A percentile compares a stretch with the other conserved stretches of the same genome.
These are phyloP conservation scores for Drosophila nigromelanica DNA, from an alignment of 1,140 invertebrate genomes.

Conservation along the genomic window DNA sequence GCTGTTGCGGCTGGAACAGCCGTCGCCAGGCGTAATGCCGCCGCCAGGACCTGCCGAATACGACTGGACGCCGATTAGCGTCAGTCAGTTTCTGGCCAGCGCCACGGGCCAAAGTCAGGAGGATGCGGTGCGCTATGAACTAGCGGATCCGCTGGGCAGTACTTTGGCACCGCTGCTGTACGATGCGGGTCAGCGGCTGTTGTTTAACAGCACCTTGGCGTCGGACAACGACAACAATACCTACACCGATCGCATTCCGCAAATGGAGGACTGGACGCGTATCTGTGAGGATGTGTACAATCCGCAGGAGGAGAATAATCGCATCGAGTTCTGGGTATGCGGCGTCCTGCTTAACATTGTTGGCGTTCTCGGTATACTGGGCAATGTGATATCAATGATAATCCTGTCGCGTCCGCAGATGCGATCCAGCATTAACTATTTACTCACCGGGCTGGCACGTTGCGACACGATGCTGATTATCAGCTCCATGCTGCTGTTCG, in stretches of 20 bases:
- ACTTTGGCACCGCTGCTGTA: conserved; percentile 31
- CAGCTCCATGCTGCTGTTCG: conserved; percentile 94
- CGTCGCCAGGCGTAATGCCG: conserved; percentile 52
- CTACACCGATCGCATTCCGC: conserved; percentile 43
- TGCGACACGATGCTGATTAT: conserved; percentile 95
- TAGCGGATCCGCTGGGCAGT: conserved; percentile 34
- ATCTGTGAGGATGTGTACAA: conserved; percentile 68
- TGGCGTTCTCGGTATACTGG: conserved; percentile 93
- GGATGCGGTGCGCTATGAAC: conserved; percentile 47
- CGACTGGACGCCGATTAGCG: conserved; percentile 57
- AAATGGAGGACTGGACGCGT: conserved; percentile 63
- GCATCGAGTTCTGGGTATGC: conserved; percentile 92
- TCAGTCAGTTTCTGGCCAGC: conserved; percentile 62
- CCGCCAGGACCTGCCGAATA: conserved; percentile 47
- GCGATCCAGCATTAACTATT: conserved; percentile 96
- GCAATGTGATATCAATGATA: conserved; percentile 95
- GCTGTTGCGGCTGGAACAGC: conserved; percentile 53
- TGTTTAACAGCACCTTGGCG: conserved; percentile 19
- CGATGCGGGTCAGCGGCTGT: conserved; percentile 12
- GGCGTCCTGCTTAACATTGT: conserved; percentile 93
- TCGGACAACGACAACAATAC: conserved; percentile 9
- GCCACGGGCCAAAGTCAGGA: conserved; percentile 47
- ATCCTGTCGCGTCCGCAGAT: conserved; percentile 96
- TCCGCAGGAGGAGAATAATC: conserved; percentile 61
- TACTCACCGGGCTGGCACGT: conserved; percentile 94